Base-by-base conservation (phyloP, 2,113 vertebrate species). In the Reinhardtius hippoglossoides region DNA sequence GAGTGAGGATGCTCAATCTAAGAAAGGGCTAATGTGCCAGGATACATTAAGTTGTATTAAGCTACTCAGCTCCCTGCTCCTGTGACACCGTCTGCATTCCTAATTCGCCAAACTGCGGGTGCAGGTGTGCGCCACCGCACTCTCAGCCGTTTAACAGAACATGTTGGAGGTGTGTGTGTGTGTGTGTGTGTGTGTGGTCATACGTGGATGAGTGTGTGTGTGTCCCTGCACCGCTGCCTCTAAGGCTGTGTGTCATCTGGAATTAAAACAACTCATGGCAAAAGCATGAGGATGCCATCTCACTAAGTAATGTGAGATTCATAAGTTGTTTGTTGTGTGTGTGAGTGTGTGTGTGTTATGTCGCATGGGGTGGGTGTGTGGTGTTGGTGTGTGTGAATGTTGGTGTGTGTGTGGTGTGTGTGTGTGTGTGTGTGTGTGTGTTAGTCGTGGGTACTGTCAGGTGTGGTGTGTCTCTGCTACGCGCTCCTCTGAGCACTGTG, bases 31-130 rank as follows among this genome's bases (percentile, higher is more conserved):
- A 87, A 88, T 84, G 85, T 91, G 88, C 75, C 90, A 87, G 77
- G 81, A 89, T 75, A 80, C 87, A 92, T 91, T 86, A 91, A 80
- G 71, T 87, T 63, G 73, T 83, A 89, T 89, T 88, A 87, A 82
- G 68, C 82, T 70, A 72, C 80, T 85, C 82, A 84, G 81, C 59
- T 35, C 82, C 59, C 81, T 80, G 78, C 73, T 68, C 82, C 87
- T 87, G 70, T 89, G 83, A 91, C 89, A 87, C 87, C 12, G 82
- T 86, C 84, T 90, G 87, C 84, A 89, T 89, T n/a, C 52, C 68
- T 90, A 89, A 92, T 88, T 73, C 20, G 14, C 42, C 3, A 65
- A 84, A 35, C 48, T 23, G 59, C 44, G 57, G 54, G 71, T 68
- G 63, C 18, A 42, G 20, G 84, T 75, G 71, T 70, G 64, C 56